These are phyloP conservation scores for Decapterus maruadsi DNA, from an alignment of 2,797 vertebrate species.

Conservation along the genomic window DNA sequence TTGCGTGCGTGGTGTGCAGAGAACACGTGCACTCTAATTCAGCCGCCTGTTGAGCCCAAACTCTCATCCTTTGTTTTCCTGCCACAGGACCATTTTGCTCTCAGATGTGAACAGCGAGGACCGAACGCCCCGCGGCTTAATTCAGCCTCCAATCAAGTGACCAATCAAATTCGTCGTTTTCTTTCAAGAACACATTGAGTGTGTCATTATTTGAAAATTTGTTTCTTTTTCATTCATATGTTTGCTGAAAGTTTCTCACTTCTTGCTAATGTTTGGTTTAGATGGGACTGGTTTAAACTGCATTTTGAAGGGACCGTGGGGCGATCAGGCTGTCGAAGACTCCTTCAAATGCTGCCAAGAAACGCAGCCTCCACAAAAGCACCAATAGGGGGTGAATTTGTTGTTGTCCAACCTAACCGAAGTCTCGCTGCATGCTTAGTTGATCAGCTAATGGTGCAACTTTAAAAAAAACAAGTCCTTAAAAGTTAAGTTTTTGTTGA, in stretches of 20 bases:
- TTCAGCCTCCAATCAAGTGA: constrained; percentile 46
- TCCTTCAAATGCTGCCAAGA: too few relatives aligned
- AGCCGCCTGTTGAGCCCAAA: constrained; percentile 44
- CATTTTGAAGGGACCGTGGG: too few relatives aligned
- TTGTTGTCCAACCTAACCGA: too few relatives aligned
- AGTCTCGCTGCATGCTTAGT: too few relatives aligned
- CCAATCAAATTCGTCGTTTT: constrained; percentile 40
- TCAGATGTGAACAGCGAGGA: constrained; percentile 6
- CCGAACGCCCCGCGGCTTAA: constrained; percentile 26
- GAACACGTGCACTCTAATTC: constrained; percentile 25
- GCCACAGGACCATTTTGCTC: constrained; percentile 45
- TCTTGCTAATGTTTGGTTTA: too few relatives aligned
- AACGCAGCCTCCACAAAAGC: too few relatives aligned
- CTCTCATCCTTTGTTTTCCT: constrained; percentile 52
- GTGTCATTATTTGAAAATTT: constrained; percentile 7
- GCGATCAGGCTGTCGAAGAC: too few relatives aligned
- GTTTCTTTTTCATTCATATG: neutral
- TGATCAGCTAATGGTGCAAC: too few relatives aligned
- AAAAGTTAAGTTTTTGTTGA: too few relatives aligned
- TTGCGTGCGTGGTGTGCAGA: neutral
- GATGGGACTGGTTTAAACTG: too few relatives aligned
- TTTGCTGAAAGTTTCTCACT: neutral
- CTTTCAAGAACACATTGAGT: constrained; percentile 4
- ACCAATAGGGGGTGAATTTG: too few relatives aligned
- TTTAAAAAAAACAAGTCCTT: too few relatives aligned